Evolutionary conservation across 2,888 invertebrate genomes (phyloP), one percentile per base, ranked within the genome.

Genomic region (Chaetogeoica ovagalla): DNA sequence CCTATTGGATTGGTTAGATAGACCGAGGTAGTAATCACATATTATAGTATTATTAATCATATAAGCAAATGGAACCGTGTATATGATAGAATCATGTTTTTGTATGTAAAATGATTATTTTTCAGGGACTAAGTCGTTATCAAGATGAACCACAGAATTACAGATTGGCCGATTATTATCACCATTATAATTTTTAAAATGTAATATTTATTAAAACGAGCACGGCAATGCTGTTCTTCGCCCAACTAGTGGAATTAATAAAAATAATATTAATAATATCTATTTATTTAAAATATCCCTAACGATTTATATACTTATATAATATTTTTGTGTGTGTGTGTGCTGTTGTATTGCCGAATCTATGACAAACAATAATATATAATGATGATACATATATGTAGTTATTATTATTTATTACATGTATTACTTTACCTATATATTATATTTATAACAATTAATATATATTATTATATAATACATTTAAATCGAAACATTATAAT

Each of bases 61-160:
- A n/a, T 8, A 17, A 17, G 19, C 55, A 7, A 52, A 13, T 8
- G 55, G 11, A 19, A 55, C 19, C 17, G 19, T 3, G 30, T 30
- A 4, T 30, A 30, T 4, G 5, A 19, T 21, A 9, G 4, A 52
- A 9, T 13, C 37, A 65, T 21, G 19, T 75, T 39, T 75, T 39
- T 70, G 55, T 63, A 30, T 30, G 70, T 23, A 65, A 55, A 71
- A 79, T 21, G 63, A 71, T 71, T 71, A 71, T 79, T 79, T 30
- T 79, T 63, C 79, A 79, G 79, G 79, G 79, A 9, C 23, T 79
- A 11, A 79, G 55, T 60, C 79, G 57, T 23, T 71, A 70, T 30
- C 70, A 79, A 63, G 70, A 71, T 19, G 79, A 79, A 21, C 79
- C 60, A 17, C 77, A 71, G 63, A 71, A 71, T 21, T 79, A 71